Evolutionary conservation across 92 coral and sea anemone genomes (phyloP).

Genomic region (Epizoanthus rinbou): DNA sequence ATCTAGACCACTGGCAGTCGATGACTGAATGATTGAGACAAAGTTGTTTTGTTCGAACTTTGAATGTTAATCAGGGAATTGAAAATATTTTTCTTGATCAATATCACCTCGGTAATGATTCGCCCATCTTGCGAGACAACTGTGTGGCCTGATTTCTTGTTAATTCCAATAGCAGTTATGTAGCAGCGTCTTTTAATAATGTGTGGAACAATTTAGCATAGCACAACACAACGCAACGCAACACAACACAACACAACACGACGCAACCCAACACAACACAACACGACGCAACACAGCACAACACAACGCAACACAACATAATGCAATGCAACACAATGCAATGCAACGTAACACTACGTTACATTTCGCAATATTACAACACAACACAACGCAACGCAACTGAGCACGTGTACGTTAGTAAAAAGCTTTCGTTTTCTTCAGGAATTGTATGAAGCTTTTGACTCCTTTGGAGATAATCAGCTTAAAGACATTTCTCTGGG

Average conservation of each 20-base stretch:
- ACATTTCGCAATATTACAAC: neutral
- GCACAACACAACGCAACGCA: neutral
- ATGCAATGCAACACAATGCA: neutral
- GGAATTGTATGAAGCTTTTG: conserved; percentile 10
- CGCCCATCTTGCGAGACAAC: no score
- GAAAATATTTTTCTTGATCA: no score
- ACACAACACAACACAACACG: neutral
- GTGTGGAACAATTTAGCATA: neutral
- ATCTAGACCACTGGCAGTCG: no score
- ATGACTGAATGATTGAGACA: no score
- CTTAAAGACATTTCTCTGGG: conserved; percentile 22
- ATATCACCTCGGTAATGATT: no score
- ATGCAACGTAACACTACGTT: neutral
- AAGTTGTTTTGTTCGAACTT: no score
- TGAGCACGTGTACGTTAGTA: no score
- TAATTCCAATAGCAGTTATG: no score
- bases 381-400: neutral
- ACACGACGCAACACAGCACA: neutral
- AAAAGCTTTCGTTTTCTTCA: neutral
- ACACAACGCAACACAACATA: neutral
- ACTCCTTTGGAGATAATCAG: conserved; percentile 31
- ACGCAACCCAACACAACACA: neutral
- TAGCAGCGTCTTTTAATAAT: neutral
- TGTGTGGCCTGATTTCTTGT: no score
- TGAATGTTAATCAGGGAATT: no score